A percentile compares a stretch with the other conserved stretches of the same genome.
Conservation (phyloP, 2,113 vertebrate genomes). For the Paraplagusia blochii region DNA sequence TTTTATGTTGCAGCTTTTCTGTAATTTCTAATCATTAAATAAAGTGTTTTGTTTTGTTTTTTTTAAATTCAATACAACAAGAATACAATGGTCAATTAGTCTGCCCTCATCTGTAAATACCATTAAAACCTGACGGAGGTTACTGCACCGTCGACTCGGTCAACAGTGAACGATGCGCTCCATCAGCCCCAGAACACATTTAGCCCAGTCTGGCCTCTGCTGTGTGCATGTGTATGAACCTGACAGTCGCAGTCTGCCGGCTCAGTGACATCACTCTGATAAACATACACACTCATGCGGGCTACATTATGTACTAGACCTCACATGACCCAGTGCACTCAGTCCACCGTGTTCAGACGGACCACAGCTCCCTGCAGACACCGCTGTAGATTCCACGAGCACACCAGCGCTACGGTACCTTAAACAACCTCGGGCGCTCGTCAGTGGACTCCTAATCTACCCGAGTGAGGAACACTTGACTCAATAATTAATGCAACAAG, state of each 20-base stretch:
- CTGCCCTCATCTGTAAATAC: no score
- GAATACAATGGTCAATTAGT: no score
- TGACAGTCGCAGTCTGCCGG: constrained; percentile 15
- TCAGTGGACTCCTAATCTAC: constrained; percentile 72
- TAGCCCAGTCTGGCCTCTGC: constrained; percentile 4
- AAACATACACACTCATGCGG: constrained; percentile 47
- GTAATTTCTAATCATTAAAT: no score
- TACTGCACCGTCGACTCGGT: no score
- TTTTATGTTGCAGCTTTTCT: no score
- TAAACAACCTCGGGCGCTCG: constrained; percentile 69
- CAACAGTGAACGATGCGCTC: no score
- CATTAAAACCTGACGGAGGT: no score
- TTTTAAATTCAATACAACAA: no score
- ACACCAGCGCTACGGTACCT: constrained; percentile 61
- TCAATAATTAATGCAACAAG: constrained; percentile 80
- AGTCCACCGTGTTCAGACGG: constrained; percentile 40
- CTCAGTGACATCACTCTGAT: constrained; percentile 38
- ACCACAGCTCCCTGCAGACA: constrained; percentile 24
- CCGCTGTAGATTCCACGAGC: constrained; percentile 1
- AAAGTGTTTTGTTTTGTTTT: no score
- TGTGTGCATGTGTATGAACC: constrained; percentile 2
- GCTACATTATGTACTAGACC: constrained; percentile 43
- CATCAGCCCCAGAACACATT: no score
- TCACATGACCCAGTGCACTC: constrained; percentile 53
- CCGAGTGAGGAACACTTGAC: constrained; percentile 69